These are phyloP conservation scores for Cephus pygmeus DNA, from an alignment of 2,888 invertebrate species.

Conservation along the genomic window DNA sequence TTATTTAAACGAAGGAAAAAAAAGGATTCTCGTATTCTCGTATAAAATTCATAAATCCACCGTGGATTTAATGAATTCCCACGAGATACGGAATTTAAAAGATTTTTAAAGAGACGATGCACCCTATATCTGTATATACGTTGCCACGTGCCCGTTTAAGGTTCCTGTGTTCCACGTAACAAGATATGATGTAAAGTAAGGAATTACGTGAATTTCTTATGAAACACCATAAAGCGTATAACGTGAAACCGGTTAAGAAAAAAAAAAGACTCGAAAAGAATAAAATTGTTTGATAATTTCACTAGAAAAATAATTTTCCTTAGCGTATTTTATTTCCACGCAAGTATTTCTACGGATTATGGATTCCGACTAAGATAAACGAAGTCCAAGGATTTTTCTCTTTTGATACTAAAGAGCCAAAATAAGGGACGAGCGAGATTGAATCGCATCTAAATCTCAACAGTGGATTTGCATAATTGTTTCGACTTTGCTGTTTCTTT, in stretches of 20 bases:
- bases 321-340: not conserved
- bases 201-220: not conserved
- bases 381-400: not conserved
- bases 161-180: not conserved
- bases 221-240: not conserved
- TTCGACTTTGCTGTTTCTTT: slow-evolving; percentile 44
- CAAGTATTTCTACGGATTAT: not conserved
- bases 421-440: slow-evolving; percentile 31
- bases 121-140: not conserved
- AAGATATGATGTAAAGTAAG: not conserved
- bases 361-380: not conserved
- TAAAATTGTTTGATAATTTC: not conserved
- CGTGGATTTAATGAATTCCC: slow-evolving; percentile 18
- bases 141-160: not conserved
- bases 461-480: slow-evolving; percentile 55
- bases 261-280: too few species aligned
- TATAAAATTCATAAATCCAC: slow-evolving; percentile 17
- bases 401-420: slow-evolving; percentile 20
- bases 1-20: not conserved
- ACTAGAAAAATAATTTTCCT: slow-evolving; percentile 6
- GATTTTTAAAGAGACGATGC: not conserved
- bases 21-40: not conserved
- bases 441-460: slow-evolving; percentile 53
- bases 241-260: not conserved
- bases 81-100: slow-evolving; percentile 6